Percentiles rank a stretch among this genome's conserved stretches.
Evolutionary conservation across 2,113 vertebrate species (phyloP).

Genomic region (Brachypteracias leptosomus): DNA sequence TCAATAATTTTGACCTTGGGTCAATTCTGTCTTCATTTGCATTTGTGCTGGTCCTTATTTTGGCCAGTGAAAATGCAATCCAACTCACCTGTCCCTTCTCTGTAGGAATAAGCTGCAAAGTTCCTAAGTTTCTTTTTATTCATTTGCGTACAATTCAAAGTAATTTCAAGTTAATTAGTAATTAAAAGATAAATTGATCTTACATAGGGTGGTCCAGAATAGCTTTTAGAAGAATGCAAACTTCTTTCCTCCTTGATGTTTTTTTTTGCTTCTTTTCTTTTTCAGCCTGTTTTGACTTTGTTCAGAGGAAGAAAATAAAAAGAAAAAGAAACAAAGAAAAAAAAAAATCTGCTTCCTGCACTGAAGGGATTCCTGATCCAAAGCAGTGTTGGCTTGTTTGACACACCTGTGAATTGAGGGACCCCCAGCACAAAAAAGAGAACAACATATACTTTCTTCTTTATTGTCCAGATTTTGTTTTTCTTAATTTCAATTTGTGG

Average conservation of each 20-base stretch:
- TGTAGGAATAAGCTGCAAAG: background rate
- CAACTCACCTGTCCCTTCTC: background rate
- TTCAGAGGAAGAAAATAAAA: background rate
- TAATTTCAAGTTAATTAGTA: background rate
- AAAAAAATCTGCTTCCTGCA: background rate
- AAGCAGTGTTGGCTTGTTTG: background rate
- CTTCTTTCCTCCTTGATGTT: fast-evolving
- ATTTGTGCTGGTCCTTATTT: background rate
- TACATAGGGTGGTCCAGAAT: background rate
- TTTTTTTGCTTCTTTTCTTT: background rate
- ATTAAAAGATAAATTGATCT: background rate
- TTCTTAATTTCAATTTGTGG: background rate
- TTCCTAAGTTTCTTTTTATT: background rate
- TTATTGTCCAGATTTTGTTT: background rate
- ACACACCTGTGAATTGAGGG: background rate
- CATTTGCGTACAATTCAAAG: background rate
- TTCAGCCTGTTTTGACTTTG: background rate
- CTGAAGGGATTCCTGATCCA: background rate
- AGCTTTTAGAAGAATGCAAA: background rate
- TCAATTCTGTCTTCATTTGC: background rate
- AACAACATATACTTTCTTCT: background rate
- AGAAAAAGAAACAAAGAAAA: background rate
- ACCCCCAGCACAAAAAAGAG: background rate
- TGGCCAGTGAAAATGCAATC: background rate
- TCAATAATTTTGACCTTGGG: background rate